Base-by-base conservation (phyloP, 2,113 vertebrate species). In the Glaucomys volans region DNA sequence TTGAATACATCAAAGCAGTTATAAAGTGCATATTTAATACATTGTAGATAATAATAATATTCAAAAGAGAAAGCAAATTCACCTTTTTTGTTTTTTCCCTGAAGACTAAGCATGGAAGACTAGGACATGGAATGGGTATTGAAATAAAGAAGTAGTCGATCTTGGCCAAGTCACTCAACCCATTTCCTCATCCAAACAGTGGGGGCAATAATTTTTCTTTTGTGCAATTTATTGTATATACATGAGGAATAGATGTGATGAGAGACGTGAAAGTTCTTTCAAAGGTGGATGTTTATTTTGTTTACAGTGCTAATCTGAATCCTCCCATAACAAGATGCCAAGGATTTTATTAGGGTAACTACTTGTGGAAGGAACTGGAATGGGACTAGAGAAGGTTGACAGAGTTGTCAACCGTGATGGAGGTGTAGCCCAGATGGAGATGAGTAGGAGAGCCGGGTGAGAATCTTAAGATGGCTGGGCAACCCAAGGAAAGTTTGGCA, bases 51-150 rank as follows among this genome's bases (percentile, higher is more conserved):
- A 86, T 35, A 83, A 40, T 67, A 75, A 62, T 62, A 90, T 86
- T 81, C 44, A 91, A 92, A 95, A 66, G 26, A 11, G 72, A 95
- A 90, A 89, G n/a, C 52, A 95, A 74, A 62, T 69, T 64, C 18
- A 44, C 59, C 40, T 32, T 62, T 62, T 28, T 11, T 37, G 12
- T 42, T 42, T 50, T 30, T n/a, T 8, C 8, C 28, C 42, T 28
- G 22, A 84, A 79, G 7, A 52, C 18, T 40, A 37, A 95, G 1
- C 50, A 40, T 30, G 11, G 69, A 92, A 84, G 80, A 79, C 26
- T 16, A 47, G 17, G 32, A 81, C 57, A 82, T 69, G 64, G 83
- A 77, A 44, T 91, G 88, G 40, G 13, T 91, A 67, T 54, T 69
- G 22, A 85, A 79, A 59, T 75, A 88, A 47, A 5, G 52, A 94